Evolutionary conservation across 2,113 vertebrate species (phyloP).

Genomic region (Theristicus caerulescens): DNA sequence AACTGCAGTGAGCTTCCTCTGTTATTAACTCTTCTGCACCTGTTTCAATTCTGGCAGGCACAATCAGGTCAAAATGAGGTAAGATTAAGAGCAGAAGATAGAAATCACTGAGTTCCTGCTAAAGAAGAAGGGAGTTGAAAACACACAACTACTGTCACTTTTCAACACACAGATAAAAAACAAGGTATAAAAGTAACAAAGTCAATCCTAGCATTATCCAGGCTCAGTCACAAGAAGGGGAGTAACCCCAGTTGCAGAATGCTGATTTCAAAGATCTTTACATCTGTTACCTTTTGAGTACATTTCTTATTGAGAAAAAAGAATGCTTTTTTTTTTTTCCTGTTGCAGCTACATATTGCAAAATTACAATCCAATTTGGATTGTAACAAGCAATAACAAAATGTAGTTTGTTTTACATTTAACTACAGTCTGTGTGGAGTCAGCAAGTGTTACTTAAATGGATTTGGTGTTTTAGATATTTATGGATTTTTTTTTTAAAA

Average conservation of each 20-base stretch:
- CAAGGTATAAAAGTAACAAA: not conserved
- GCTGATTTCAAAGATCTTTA: not conserved
- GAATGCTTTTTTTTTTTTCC: not conserved
- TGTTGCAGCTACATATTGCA: not conserved
- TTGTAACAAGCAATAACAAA: not conserved
- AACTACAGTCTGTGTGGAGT: not conserved
- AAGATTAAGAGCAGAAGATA: not conserved
- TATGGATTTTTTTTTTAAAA: not conserved
- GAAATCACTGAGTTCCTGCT: not conserved
- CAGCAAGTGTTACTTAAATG: not conserved
- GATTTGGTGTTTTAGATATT: not conserved
- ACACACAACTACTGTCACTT: not conserved
- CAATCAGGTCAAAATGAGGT: not conserved
- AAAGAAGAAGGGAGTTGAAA: not conserved
- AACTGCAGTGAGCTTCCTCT: not conserved
- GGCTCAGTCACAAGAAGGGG: not conserved
- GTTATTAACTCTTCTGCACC: not conserved
- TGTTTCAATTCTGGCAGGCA: not conserved
- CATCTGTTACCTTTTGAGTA: not conserved
- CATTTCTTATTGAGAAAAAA: not conserved
- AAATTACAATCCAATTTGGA: not conserved
- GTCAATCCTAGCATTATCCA: not conserved
- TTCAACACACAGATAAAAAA: accelerated
- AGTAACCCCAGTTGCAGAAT: not conserved
- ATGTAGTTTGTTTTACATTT: not conserved